Evolutionary conservation across 1,140 invertebrate genomes (phyloP), one percentile per base, ranked within the genome.

Genomic region (Lycorma delicatula): DNA sequence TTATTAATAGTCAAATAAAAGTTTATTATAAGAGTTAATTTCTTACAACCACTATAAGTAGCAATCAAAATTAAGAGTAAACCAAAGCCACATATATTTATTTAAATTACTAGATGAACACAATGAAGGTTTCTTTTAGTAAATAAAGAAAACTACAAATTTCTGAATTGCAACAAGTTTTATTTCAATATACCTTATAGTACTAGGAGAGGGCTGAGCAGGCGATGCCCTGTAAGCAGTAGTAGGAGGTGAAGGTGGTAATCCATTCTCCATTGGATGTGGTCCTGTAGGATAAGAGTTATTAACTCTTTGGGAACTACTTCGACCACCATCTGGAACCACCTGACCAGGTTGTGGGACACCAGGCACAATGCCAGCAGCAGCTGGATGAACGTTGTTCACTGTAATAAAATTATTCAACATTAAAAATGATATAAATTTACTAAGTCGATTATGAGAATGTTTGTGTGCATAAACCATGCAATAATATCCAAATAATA

Each of bases 251-350:
- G 49, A 51, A 5, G 49, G 49, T 3, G 49, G 49, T 18, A 28
- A 26, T 3, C 49, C 49, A 29, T 51, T 51, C 49, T 51, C 49
- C 27, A 51, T 27, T 1, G 49, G 49, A 16, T 16, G 23, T 18
- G 26, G 12, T 25, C 22, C n/a, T 22, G 20, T 26, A 11, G 13
- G 12, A 29, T 51, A 51, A 20, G 23, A 13, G 49, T 29, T 51
- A 20, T 51, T 51, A 5, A 51, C 23, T 16, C 49, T 27, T n/a
- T 26, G 23, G 6, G 49, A 51, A 2, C 18, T 16, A 11, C 23
- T 27, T 25, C 23, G 20, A 13, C 23, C 18, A 16, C 26, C 27
- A 13, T 16, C 23, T 1, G 49, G 36, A 13, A 18, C 6, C 16
- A 11, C 41, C 11, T 44, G n/a, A n/a, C n/a, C n/a, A 16, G n/a